These are phyloP conservation scores for Sebastes nivosus DNA, from an alignment of 2,797 vertebrate genomes.

Conservation along the genomic window DNA sequence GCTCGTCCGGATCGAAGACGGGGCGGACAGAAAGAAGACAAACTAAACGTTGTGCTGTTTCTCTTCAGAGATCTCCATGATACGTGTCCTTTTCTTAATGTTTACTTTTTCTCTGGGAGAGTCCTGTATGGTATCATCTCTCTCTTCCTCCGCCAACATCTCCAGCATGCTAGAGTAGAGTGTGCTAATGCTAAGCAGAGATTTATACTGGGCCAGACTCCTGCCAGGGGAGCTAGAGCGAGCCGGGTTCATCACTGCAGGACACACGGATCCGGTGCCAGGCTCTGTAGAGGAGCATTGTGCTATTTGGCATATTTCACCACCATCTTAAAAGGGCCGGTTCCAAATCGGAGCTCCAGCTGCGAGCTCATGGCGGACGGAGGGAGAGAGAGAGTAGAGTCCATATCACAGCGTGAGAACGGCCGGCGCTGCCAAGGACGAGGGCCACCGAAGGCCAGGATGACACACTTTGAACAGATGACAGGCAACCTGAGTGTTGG, in stretches of 20 bases:
- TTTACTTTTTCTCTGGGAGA: slow-evolving; percentile 24
- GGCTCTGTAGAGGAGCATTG: slow-evolving; percentile 56
- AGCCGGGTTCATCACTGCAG: slow-evolving; percentile 61
- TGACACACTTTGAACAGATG: slow-evolving; percentile 79
- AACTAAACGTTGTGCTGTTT: slow-evolving; percentile 12
- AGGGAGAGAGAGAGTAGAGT: slow-evolving; percentile 46
- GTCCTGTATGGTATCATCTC: not conserved
- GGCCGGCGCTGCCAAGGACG: slow-evolving; percentile 54
- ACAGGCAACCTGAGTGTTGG: slow-evolving; percentile 68
- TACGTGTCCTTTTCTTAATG: slow-evolving; percentile 5
- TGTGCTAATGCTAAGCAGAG: slow-evolving; percentile 39
- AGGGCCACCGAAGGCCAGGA: slow-evolving; percentile 58
- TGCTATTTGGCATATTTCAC: slow-evolving; percentile 63
- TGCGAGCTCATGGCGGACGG: slow-evolving; percentile 59
- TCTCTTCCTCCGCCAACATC: slow-evolving; percentile 7
- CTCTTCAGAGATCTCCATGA: slow-evolving; percentile 10
- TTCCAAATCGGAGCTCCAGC: slow-evolving; percentile 63
- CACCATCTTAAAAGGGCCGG: slow-evolving; percentile 49
- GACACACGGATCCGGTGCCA: slow-evolving; percentile 51
- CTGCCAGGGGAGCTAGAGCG: slow-evolving; percentile 47
- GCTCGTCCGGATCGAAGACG: slow-evolving; percentile 42
- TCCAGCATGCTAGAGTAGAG: slow-evolving; percentile 17
- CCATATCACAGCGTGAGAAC: slow-evolving; percentile 66
- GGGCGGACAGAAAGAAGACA: not conserved
- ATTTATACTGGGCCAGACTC: slow-evolving; percentile 49